Evolutionary conservation across 2,888 invertebrate species (phyloP).

Genomic region (Drosophila mimetica): DNA sequence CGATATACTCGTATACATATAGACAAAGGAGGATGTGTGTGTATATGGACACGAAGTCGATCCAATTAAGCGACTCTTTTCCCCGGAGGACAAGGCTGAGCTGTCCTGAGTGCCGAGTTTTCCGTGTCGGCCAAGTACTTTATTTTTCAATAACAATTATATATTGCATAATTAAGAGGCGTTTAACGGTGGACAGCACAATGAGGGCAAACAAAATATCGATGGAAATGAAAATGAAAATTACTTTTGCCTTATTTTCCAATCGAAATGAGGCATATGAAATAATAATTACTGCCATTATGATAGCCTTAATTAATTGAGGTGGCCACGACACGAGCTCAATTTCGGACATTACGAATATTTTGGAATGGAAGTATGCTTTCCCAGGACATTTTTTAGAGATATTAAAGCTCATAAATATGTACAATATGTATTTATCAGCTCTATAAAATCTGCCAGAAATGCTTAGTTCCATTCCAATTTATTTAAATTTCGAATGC

Average conservation of each 20-base stretch:
- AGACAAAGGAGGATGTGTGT: slow-evolving; percentile 5
- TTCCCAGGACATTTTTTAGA: neutral
- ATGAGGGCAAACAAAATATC: neutral
- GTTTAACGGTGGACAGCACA: slow-evolving; percentile 24
- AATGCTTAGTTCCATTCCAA: neutral
- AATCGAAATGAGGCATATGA: slow-evolving; percentile 31
- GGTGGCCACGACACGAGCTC: slow-evolving; percentile 3
- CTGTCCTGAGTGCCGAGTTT: slow-evolving; percentile 26
- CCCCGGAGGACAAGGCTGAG: slow-evolving; percentile 21
- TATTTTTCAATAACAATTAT: slow-evolving; percentile 61
- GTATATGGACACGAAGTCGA: slow-evolving; percentile 27
- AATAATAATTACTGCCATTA: slow-evolving; percentile 35
- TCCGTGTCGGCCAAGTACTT: slow-evolving; percentile 47
- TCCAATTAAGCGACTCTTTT: slow-evolving; percentile 29
- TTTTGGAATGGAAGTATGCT: neutral
- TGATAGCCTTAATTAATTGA: slow-evolving; percentile 44
- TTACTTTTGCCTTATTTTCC: slow-evolving; percentile 44
- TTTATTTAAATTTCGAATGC: neutral
- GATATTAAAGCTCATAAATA: no score
- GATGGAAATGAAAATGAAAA: slow-evolving; percentile 32
- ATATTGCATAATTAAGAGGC: slow-evolving; percentile 46
- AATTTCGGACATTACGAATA: neutral
- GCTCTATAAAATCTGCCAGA: neutral
- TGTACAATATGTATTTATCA: neutral
- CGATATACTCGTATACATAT: slow-evolving; percentile 8